These are phyloP conservation scores for Macroramphosus scolopax DNA, from an alignment of 2,797 vertebrate genomes.

Conservation along the genomic window DNA sequence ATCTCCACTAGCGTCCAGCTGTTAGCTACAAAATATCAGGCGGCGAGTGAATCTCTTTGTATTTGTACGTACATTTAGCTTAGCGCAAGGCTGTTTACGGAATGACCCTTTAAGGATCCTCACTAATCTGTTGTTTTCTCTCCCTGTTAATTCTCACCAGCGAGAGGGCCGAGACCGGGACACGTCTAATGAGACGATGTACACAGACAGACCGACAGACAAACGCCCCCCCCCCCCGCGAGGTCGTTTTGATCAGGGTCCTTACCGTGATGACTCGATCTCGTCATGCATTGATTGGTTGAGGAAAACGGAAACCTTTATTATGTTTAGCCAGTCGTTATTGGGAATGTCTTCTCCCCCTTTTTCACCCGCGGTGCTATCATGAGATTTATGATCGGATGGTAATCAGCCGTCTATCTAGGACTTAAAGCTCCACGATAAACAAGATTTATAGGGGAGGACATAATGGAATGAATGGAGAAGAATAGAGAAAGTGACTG, in stretches of 20 bases:
- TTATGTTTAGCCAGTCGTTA: no score
- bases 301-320: no score
- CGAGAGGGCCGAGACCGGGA: not conserved
- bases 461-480: not conserved
- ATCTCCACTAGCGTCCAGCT: no score
- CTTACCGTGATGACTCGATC: constrained; percentile 8
- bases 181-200: constrained; percentile 21
- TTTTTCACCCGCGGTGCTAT: constrained; percentile 1
- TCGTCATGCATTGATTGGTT: constrained; percentile 35
- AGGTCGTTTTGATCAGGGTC: constrained; percentile 28
- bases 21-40: no score
- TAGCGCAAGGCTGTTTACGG: constrained; percentile 28
- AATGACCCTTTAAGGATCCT: constrained; percentile 2
- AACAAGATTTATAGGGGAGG: not conserved
- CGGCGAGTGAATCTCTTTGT: no score
- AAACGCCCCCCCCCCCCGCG: constrained; percentile 9
- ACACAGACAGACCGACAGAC: constrained; percentile 1
- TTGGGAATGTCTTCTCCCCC: no score
- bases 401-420: not conserved
- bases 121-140: constrained; percentile 12
- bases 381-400: constrained; percentile 3
- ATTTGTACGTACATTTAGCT: no score
- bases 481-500: constrained; percentile 12
- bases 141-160: constrained; percentile 14
- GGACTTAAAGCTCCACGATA: not conserved